Base-by-base conservation (phyloP, 2,797 vertebrate species). In the Propithecus deckenii region DNA sequence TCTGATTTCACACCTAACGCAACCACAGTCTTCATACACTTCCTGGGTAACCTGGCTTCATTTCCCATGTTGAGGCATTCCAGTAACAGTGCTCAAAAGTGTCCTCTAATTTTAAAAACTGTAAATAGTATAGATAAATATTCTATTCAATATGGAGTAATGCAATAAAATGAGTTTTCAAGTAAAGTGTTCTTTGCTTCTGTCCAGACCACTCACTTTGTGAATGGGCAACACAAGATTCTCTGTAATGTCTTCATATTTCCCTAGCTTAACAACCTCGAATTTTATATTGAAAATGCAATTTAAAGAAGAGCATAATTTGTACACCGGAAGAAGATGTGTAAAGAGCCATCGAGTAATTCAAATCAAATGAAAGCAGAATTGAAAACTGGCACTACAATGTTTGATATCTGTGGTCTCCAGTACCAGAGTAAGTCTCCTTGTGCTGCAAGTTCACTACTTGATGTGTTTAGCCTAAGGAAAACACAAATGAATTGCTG, bases 401-500 rank as follows among this genome's bases (percentile, higher is more conserved):
- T 87, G 14, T 63, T 50, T 88, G 55, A 2, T 71, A 32, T 48
- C 87, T 32, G 32, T 30, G 55, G 28, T 67, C 65, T 91, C 35
- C 15, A 43, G 48, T 20, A 72, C 7, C 28, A 38, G 50, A 76
- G 57, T 55, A 67, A 71, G 17, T 61, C 46, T 86, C 59, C 48
- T 55, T 48, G 63, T 48, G 71, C 80, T 87, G 17, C 48, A 86
- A 74, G 41, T 80, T 43, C 84, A 32, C 52, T 55, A 30, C 30
- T 72, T 69, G 91, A 61, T 10, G 20, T 41, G 3, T 84, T 83
- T 71, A 89, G 32, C 72, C 78, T 95, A 88, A 74, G 76, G 32
- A 48, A 90, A 95, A 96, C 41, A 59, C 30, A 32, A 95, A 88
- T 72, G 61, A 86, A 88, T 79, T 95, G 52, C 81, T 67, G 86